Conservation (phyloP, 2,888 invertebrate species). For the Epistrophe eligans region DNA sequence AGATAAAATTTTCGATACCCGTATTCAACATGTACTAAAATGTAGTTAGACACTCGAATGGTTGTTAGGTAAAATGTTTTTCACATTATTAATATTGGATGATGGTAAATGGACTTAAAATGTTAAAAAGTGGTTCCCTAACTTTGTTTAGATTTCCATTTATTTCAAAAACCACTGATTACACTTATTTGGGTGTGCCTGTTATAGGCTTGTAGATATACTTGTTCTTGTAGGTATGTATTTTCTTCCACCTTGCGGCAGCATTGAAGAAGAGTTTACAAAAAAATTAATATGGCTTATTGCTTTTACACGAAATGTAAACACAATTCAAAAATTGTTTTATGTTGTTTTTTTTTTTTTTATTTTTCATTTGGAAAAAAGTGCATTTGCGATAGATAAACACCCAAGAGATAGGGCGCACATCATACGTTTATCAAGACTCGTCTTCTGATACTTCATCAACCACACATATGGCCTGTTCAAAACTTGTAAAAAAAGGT, state of each 20-base stretch:
- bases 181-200: background rate
- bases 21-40: no score
- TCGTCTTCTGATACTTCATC: background rate
- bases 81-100: no score
- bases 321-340: conserved; percentile 31
- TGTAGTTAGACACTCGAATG: no score
- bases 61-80: no score
- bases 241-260: conserved; percentile 46
- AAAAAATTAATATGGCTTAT: conserved; percentile 46
- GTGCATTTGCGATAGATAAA: conserved; percentile 65
- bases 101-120: no score
- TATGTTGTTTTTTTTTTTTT: conserved; percentile 30
- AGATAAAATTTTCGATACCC: no score
- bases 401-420: conserved; percentile 37
- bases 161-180: background rate
- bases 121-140: no score
- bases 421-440: conserved; percentile 1
- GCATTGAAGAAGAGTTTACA: conserved; percentile 33
- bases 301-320: conserved; percentile 58
- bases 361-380: conserved; percentile 5
- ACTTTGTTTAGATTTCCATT: background rate
- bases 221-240: conserved; percentile 11
- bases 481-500: conserved; percentile 14
- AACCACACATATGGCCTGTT: conserved; percentile 37
- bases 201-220: background rate